Percentiles rank a stretch among this genome's conserved stretches.
Evolutionary conservation across 1,140 invertebrate species (phyloP).

Genomic region (Teleopsis dalmanni): DNA sequence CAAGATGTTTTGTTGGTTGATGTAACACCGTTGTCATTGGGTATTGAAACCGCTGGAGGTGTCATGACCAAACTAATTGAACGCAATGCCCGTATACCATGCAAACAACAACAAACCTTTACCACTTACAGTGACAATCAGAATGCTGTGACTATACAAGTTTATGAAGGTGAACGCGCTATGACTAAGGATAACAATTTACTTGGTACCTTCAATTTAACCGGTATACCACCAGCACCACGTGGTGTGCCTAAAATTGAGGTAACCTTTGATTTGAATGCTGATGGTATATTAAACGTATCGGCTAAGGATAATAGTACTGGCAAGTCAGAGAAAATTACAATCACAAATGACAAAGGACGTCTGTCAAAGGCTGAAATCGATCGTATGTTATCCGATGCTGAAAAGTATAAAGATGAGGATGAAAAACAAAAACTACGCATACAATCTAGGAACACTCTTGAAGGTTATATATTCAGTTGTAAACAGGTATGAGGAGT

Average conservation of each 20-base stretch:
- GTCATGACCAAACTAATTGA: conserved; percentile 61
- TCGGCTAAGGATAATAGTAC: conserved; percentile 71
- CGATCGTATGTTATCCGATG: conserved; percentile 81
- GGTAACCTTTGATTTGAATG: conserved; percentile 71
- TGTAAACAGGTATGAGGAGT: conserved; percentile 56
- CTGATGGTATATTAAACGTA: conserved; percentile 74
- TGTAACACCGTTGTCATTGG: conserved; percentile 62
- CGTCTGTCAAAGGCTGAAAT: conserved; percentile 85
- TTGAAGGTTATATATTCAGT: conserved; percentile 78
- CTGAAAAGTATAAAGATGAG: conserved; percentile 61
- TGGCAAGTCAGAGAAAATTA: conserved; percentile 67
- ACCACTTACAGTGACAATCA: conserved; percentile 61
- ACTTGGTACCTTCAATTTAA: conserved; percentile 69
- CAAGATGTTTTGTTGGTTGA: conserved; percentile 71
- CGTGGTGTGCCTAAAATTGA: conserved; percentile 54
- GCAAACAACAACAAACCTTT: conserved; percentile 59
- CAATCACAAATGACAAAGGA: conserved; percentile 91
- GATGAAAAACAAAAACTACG: conserved; percentile 59
- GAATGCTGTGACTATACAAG: conserved; percentile 68
- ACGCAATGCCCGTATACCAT: conserved; percentile 62
- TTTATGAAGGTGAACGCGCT: conserved; percentile 63
- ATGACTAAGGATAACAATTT: conserved; percentile 75
- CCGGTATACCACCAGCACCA: conserved; percentile 64
- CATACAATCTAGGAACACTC: conserved; percentile 65
- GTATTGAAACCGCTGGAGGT: conserved; percentile 62